A percentile compares a stretch with the other conserved stretches of the same genome.
Evolutionary conservation across 2,113 vertebrate genomes (phyloP).

Genomic region (Gambusia affinis): DNA sequence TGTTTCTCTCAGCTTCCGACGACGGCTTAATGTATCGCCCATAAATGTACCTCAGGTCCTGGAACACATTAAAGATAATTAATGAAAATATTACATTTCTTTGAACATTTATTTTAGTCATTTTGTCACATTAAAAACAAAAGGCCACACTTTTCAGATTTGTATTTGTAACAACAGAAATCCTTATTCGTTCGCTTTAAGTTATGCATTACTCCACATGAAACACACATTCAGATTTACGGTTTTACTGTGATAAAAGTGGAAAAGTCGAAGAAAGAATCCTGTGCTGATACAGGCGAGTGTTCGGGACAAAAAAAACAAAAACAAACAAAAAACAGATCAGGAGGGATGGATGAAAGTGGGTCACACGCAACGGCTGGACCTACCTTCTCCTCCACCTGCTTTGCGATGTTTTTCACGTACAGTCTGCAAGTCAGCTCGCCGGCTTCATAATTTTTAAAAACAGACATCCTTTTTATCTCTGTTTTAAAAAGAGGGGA

Average conservation of each 20-base stretch:
- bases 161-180: background rate
- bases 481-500: slow-evolving; percentile 79
- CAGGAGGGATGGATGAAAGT: slow-evolving; percentile 13
- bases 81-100: background rate
- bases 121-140: background rate
- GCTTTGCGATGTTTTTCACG: slow-evolving; percentile 96
- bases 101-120: no score
- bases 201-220: no score
- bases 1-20: slow-evolving; percentile 91
- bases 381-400: slow-evolving; percentile 94
- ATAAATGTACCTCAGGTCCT: slow-evolving; percentile 98
- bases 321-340: background rate
- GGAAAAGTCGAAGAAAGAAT: background rate
- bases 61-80: slow-evolving; percentile 36
- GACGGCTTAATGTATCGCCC: slow-evolving; percentile 91
- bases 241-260: no score
- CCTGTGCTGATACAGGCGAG: no score
- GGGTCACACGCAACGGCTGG: slow-evolving; percentile 13
- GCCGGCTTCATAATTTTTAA: slow-evolving; percentile 94
- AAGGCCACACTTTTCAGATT: background rate
- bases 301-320: background rate
- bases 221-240: no score
- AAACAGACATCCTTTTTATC: slow-evolving; percentile 93
- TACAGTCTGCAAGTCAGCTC: slow-evolving; percentile 97
- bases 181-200: no score